Percentiles rank a stretch among this genome's conserved stretches.
phyloP scores from a whole-genome alignment of 1,140 invertebrate genomes.

The Acyrthosiphon pisum region DNA sequence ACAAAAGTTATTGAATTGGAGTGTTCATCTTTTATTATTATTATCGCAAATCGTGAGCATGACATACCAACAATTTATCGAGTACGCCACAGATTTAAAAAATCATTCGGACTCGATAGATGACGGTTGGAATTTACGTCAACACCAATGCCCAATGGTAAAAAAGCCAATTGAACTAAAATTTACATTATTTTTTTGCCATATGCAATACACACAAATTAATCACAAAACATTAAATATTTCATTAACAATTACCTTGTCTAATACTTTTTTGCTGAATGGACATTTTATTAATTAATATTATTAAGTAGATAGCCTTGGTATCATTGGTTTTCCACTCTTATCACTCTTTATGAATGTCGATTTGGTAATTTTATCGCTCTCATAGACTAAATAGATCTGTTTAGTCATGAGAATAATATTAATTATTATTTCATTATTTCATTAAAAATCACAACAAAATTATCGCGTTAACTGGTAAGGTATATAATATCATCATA shows the following conservation, averaged over 20 bases:
- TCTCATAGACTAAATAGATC: too few species aligned
- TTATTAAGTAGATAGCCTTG: too few species aligned
- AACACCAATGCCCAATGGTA: slow-evolving; percentile 22
- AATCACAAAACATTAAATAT: too few species aligned
- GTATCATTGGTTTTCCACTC: too few species aligned
- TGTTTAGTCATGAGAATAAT: too few species aligned
- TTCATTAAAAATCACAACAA: too few species aligned
- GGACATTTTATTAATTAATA: background rate
- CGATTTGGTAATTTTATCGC: too few species aligned
- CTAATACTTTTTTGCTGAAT: background rate
- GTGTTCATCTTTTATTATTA: background rate
- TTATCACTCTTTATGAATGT: too few species aligned
- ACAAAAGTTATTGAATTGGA: background rate
- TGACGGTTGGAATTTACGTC: slow-evolving; percentile 1
- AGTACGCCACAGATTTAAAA: slow-evolving; percentile 26
- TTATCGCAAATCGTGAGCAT: background rate
- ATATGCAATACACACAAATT: background rate
- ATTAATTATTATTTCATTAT: too few species aligned
- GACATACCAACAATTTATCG: slow-evolving; percentile 17
- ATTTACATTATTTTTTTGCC: too few species aligned
- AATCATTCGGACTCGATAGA: slow-evolving; percentile 9
- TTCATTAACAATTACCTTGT: background rate
- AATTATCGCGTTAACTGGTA: too few species aligned
- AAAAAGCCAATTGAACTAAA: background rate
- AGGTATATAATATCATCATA: too few species aligned